Conservation (phyloP, 2,888 invertebrate genomes). For the Nebria brevicollis region DNA sequence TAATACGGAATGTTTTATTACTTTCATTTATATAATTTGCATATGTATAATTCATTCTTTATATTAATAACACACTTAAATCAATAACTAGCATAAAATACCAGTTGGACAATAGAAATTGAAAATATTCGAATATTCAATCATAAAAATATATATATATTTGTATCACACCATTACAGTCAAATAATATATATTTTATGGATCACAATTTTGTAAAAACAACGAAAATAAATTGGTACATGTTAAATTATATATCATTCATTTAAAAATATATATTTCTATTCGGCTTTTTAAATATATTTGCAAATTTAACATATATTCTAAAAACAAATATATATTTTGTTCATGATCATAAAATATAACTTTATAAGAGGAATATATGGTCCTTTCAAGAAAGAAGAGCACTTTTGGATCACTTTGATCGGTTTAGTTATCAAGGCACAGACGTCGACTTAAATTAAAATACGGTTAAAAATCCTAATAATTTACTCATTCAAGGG, state of each 20-base stretch:
- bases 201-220: background rate
- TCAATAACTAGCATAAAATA: background rate
- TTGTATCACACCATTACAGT: too few relatives aligned
- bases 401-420: background rate
- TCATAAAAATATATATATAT: too few relatives aligned
- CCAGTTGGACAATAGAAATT: background rate
- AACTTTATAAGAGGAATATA: background rate
- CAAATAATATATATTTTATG: too few relatives aligned
- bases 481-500: background rate
- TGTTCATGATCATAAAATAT: background rate
- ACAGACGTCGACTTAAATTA: background rate
- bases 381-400: background rate
- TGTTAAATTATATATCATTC: background rate
- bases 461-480: background rate
- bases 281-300: background rate
- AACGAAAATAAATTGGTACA: background rate
- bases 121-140: too few relatives aligned
- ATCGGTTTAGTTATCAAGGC: background rate
- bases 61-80: background rate
- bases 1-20: constrained; percentile 1
- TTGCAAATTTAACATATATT: background rate
- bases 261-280: background rate
- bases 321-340: background rate
- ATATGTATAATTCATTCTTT: background rate
- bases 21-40: background rate